Conservation (phyloP, 2,888 invertebrate species). For the Eristalinus aeneus region DNA sequence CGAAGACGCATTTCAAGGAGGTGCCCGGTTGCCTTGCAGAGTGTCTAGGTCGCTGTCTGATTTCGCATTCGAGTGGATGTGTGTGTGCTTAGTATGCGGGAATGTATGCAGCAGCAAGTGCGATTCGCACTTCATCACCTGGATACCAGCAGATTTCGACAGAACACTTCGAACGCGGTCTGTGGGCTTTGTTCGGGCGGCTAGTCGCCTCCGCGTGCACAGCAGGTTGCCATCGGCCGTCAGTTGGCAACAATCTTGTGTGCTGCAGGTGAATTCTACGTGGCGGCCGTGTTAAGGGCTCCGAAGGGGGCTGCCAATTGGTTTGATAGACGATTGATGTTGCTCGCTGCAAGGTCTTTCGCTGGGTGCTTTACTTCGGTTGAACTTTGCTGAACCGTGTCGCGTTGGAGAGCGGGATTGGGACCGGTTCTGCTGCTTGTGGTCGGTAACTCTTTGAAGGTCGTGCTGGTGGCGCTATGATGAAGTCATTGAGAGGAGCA, state of each 20-base stretch:
- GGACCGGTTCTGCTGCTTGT: not conserved
- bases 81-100: conserved; percentile 14
- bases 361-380: not conserved
- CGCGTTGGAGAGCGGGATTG: not conserved
- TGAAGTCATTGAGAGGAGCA: not conserved
- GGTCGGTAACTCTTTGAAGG: not conserved
- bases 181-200: conserved; percentile 1
- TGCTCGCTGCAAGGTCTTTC: not conserved
- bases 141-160: conserved; percentile 59
- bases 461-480: not conserved
- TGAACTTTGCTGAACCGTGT: not conserved
- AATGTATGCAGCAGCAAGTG: conserved; percentile 36
- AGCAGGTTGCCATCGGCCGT: not conserved
- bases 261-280: conserved; percentile 27
- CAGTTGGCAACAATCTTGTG: not conserved
- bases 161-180: conserved; percentile 14
- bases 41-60: not conserved
- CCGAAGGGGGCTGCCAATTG: not conserved
- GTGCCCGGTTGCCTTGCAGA: conserved; percentile 31
- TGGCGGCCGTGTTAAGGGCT: not conserved
- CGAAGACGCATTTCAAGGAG: conserved; percentile 60
- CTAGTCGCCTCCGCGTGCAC: not conserved
- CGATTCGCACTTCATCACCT: conserved; percentile 55
- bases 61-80: not conserved
- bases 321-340: not conserved